Evolutionary conservation across 2,113 vertebrate species (phyloP), one percentile per base, ranked within the genome.

Genomic region (Todiramphus saurophagus): DNA sequence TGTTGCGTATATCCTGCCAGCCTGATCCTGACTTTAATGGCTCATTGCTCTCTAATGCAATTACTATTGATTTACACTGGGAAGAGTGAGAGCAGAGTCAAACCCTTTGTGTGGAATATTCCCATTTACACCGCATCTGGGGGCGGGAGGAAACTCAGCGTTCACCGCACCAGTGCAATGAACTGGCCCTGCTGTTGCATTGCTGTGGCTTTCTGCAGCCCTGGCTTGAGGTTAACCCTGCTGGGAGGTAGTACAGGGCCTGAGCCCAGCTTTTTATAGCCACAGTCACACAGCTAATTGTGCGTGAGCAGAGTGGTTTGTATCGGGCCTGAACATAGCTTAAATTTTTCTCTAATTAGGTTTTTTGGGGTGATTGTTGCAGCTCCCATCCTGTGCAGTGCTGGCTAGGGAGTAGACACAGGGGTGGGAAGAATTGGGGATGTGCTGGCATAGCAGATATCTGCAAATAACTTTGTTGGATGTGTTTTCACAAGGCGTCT

Each of bases 231-330:
- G 20, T 21, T 13, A 15, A 31, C 12, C 58, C 16, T 56, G 35
- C 66, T 51, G 35, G 31, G 58, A 31, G 13, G 18, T 16, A 18
- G 28, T 2, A 18, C 41, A 9, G 21, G 41, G 35, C 27, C 27
- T 44, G 64, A 64, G 30, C 41, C 56, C 12, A 33, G 31, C 10
- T 58, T 24, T 56, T 23, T 37, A 46, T 39, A 21, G 46, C 20
- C 19, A 6, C 0, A 0, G 13, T 11, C 46, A 12, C 0, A 1
- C 5, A 51, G 33, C 4, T 53, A 53, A 1, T 9, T 23, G 16
- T 19, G 28, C 20, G 14, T 4, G 16, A 60, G 18, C 35, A 35
- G 19, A 27, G 13, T 1, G 2, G 10, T 82, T 60, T 24, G 10
- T 19, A 8, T 17, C 24, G 8, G 4, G 33, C 31, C 12, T 76